Conservation (phyloP, 2,113 vertebrate genomes). For the Alces alces region DNA sequence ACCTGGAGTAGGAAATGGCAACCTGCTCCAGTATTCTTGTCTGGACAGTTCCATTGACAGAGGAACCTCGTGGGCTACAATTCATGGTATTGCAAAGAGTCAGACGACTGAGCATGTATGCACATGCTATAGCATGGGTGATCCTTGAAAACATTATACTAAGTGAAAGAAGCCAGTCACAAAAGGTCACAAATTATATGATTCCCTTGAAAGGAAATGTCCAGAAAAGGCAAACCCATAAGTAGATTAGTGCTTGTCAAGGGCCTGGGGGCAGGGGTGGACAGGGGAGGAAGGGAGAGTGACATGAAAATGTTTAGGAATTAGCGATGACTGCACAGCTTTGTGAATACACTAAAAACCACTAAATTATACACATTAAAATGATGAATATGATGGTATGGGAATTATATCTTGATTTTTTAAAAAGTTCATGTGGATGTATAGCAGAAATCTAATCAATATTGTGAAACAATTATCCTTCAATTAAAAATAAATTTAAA, state of each 20-base stretch:
- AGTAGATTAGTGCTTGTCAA: not conserved
- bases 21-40: not conserved
- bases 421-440: not conserved
- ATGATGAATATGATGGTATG: not conserved
- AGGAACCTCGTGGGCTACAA: not conserved
- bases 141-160: not conserved
- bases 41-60: not conserved
- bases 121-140: not conserved
- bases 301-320: constrained; percentile 20
- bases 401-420: not conserved
- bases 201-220: not conserved
- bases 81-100: not conserved
- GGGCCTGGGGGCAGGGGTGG: not conserved
- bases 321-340: not conserved
- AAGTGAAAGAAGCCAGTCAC: not conserved
- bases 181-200: not conserved
- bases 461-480: not conserved
- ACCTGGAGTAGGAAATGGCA: not conserved
- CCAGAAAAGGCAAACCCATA: not conserved
- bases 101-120: not conserved
- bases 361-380: not conserved
- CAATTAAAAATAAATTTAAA: not conserved
- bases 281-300: not conserved
- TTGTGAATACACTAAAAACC: not conserved
- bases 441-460: not conserved